Conservation (phyloP, 2,888 invertebrate genomes). For the Syrphus vitripennis region DNA sequence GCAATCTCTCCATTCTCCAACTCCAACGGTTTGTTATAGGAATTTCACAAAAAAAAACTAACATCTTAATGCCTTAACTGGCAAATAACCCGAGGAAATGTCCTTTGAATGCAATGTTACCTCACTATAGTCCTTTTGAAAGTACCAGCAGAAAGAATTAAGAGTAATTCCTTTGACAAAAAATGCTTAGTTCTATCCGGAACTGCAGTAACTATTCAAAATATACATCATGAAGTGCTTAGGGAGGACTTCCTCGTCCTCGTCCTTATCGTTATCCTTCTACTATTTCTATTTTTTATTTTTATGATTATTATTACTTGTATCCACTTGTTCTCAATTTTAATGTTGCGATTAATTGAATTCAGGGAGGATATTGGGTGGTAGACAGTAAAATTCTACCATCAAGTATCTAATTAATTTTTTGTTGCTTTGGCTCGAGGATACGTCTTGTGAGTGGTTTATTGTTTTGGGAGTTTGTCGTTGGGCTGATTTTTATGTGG, state of each 20-base stretch:
- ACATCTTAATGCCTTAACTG: constrained; percentile 47
- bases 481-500: constrained; percentile 3
- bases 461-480: background rate
- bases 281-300: background rate
- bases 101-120: constrained; percentile 45
- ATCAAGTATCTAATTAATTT: constrained; percentile 65
- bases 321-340: constrained; percentile 19
- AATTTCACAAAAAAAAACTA: constrained; percentile 20
- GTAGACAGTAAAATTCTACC: background rate
- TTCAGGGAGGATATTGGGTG: background rate
- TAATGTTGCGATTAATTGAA: constrained; percentile 40
- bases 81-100: constrained; percentile 49
- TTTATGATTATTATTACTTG: background rate
- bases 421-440: constrained; percentile 50
- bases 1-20: background rate
- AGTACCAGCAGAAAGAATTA: background rate
- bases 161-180: constrained; percentile 22
- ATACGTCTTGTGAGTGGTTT: constrained; percentile 6
- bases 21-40: background rate
- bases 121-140: background rate
- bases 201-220: constrained; percentile 50
- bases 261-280: background rate
- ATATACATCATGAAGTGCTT: constrained; percentile 50
- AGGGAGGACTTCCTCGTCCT: constrained; percentile 21
- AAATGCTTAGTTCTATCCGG: constrained; percentile 4